Conservation (phyloP, 2,888 invertebrate species). For the Dicyrtoma fusca region DNA sequence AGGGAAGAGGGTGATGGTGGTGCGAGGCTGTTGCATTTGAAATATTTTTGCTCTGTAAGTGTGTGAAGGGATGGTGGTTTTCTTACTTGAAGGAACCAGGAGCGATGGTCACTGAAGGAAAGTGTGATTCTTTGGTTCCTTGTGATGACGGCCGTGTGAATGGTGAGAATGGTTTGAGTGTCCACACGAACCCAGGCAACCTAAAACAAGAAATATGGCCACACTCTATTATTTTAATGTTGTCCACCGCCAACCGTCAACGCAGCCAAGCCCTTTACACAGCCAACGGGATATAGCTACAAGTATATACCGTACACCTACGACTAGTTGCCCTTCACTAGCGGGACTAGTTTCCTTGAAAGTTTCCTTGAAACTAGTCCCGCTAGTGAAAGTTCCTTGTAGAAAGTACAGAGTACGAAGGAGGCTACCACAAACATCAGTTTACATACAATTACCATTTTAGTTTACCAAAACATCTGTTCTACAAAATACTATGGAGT, state of each 20-base stretch:
- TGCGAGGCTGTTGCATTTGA: not conserved
- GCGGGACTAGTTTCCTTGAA: too few species aligned
- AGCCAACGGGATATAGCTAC: too few species aligned
- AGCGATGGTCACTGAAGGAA: conserved; percentile 85
- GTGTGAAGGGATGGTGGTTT: conserved; percentile 11
- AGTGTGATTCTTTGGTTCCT: conserved; percentile 86
- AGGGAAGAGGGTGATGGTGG: not conserved
- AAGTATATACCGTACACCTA: too few species aligned
- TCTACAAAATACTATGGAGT: too few species aligned
- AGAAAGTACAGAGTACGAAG: too few species aligned
- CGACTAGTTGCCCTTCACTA: too few species aligned
- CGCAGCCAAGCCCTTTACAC: too few species aligned
- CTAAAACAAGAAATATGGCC: conserved; percentile 62
- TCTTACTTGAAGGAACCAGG: conserved; percentile 76
- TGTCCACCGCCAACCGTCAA: not conserved
- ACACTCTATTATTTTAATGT: conserved; percentile 38
- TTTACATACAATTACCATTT: too few species aligned
- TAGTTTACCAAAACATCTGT: too few species aligned
- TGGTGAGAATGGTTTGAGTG: conserved; percentile 88
- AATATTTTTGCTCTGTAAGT: not conserved
- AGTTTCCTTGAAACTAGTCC: too few species aligned
- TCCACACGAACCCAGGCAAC: conserved; percentile 93
- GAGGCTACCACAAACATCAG: too few species aligned
- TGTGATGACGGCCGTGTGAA: conserved; percentile 88
- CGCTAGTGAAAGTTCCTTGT: too few species aligned